Evolutionary conservation across 2,888 invertebrate species (phyloP).

Genomic region (Melanostoma scalare): DNA sequence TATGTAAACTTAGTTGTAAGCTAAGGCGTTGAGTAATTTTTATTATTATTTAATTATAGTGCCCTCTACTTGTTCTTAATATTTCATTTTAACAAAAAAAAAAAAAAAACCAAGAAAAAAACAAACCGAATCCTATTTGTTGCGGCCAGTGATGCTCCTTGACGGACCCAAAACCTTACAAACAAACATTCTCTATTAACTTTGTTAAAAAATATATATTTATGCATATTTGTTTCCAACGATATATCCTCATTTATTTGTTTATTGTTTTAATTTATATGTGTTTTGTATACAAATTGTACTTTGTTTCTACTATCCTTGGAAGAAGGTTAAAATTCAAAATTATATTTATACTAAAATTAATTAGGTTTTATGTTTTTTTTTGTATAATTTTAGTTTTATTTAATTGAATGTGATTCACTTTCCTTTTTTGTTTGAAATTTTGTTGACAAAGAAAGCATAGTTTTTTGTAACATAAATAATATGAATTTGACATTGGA

Average conservation of each 20-base stretch:
- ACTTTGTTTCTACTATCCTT: conserved; percentile 57
- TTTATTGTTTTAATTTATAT: conserved; percentile 36
- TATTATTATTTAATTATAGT: conserved; percentile 53
- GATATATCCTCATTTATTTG: conserved; percentile 58
- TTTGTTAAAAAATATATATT: conserved; percentile 46
- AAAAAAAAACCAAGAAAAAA: no score
- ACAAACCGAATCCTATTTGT: conserved; percentile 52
- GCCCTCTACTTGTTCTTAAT: conserved; percentile 37
- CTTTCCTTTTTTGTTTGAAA: conserved; percentile 46
- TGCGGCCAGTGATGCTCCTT: conserved; percentile 68
- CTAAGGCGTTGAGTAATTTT: conserved; percentile 58
- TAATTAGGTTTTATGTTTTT: conserved; percentile 39
- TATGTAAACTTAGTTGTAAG: conserved; percentile 48
- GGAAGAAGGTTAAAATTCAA: conserved; percentile 63
- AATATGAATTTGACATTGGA: conserved; percentile 48
- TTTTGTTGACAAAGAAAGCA: conserved; percentile 47
- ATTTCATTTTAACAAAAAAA: conserved; percentile 11
- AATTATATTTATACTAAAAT: conserved; percentile 27
- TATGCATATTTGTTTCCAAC: conserved; percentile 48
- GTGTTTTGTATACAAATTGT: conserved; percentile 12
- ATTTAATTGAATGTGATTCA: conserved; percentile 69
- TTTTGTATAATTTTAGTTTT: conserved; percentile 39
- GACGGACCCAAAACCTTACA: conserved; percentile 39
- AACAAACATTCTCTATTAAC: conserved; percentile 49
- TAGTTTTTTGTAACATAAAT: conserved; percentile 41